Evolutionary conservation across 2,797 vertebrate genomes (phyloP), one percentile per base, ranked within the genome.

Genomic region (Anolis apletophallus): DNA sequence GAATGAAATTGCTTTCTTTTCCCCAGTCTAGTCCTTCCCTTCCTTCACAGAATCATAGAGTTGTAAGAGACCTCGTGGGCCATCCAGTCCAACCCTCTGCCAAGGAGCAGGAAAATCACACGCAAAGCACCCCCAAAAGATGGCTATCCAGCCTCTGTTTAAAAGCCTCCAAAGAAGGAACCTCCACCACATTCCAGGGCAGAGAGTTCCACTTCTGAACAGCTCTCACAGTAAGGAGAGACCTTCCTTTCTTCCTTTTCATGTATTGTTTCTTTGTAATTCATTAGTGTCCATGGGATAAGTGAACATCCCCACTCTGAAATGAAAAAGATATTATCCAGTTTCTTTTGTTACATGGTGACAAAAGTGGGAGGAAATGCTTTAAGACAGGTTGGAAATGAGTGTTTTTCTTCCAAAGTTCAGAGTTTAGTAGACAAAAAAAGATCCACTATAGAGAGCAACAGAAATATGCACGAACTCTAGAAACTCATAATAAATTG

Each of bases 381-480:
- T 79, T 64, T 16, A 74, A 12, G 68, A 73, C 14, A 59, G 11
- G 61, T 19, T 55, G 68, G 46, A 73, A 59, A 74, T 46, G 16
- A 46, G 1, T 26, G 54, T 7, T 13, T 69, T 78, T 84, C 17
- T 3, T 83, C 26, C 19, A 46, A 2, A 5, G 9, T 55, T 64
- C 32, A 50, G 77, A 2, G 0, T 1, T 50, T 23, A 0, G 0
- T 32, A 0, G 5, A 32, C 8, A 11, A 46, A 26, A 21, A 6
- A 0, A 50, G 17, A 23, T 34, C 5, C 0, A 79, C 81, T 40
- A 59, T 19, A 14, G 17, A n/a, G 1, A 59, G 50, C 52, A 78
- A 50, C 68, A 76, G 13, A 88, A 77, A 40, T 34, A 55, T 73
- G n/a, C 64, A n/a, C 50, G 16, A 23, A 5, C 23, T 0, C 0